phyloP scores from a whole-genome alignment of 2,113 vertebrate species.

The Eleginops maclovinus region DNA sequence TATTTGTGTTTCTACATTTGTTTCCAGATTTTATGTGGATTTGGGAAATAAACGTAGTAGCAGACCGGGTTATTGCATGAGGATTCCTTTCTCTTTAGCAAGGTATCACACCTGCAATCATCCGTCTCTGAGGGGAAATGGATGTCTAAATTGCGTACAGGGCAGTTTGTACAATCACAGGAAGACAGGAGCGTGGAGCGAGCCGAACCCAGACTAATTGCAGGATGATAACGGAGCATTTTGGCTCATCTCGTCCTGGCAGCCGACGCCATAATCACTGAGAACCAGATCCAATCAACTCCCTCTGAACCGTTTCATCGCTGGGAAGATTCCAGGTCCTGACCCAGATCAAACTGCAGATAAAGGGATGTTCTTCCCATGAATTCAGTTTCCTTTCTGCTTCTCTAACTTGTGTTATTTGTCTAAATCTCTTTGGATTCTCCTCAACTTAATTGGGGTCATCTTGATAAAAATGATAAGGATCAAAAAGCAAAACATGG shows the following conservation, averaged over 20 bases:
- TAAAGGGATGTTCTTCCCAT: not conserved
- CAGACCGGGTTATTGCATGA: too few species aligned
- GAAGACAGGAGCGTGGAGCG: too few species aligned
- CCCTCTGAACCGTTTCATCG: not conserved
- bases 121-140: too few species aligned
- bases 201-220: not conserved
- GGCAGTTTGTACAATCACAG: not conserved
- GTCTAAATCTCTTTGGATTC: not conserved
- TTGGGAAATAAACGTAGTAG: too few species aligned
- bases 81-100: too few species aligned
- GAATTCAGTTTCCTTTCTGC: not conserved
- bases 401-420: not conserved
- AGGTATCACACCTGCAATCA: too few species aligned
- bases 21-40: too few species aligned
- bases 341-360: not conserved
- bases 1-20: too few species aligned
- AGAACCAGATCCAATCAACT: slow-evolving; percentile 23
- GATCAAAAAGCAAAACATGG: too few species aligned
- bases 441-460: not conserved
- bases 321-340: not conserved
- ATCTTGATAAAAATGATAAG: not conserved
- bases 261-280: slow-evolving; percentile 16
- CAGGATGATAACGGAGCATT: not conserved
- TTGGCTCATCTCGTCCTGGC: not conserved
- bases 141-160: not conserved